These are phyloP conservation scores for Stenopsyche tienmushanensis DNA, from an alignment of 1,140 invertebrate species.

Conservation along the genomic window DNA sequence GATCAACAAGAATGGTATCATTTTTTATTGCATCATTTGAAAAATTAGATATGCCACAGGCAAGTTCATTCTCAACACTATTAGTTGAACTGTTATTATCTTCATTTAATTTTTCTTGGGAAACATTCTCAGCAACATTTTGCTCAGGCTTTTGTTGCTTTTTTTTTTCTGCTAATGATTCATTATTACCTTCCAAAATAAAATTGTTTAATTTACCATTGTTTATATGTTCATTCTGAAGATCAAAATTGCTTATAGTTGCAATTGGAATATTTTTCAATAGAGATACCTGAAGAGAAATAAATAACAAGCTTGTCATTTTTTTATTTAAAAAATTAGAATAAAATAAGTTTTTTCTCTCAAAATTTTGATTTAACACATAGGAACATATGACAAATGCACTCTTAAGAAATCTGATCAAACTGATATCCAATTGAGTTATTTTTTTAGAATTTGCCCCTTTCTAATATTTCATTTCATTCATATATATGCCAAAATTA, in stretches of 20 bases:
- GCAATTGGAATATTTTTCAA: conserved; percentile 49
- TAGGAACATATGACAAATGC: no score
- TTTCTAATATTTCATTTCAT: no score
- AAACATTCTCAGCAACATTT: not conserved
- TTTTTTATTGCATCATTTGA: not conserved
- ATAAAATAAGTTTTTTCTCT: no score
- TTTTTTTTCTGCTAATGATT: not conserved
- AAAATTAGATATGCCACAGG: conserved; percentile 31
- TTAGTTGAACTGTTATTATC: not conserved
- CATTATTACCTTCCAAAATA: not conserved
- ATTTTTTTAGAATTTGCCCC: no score
- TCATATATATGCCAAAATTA: no score
- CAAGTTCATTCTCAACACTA: conserved; percentile 17
- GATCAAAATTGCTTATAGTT: conserved; percentile 12
- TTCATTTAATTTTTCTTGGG: not conserved
- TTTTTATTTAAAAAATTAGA: conserved; percentile 9
- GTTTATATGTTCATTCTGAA: conserved; percentile 22
- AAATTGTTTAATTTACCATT: no score
- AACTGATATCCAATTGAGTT: no score
- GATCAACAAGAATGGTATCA: conserved; percentile 1
- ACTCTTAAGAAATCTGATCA: no score
- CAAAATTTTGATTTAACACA: no score
- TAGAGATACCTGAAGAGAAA: conserved; percentile 51
- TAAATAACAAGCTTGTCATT: not conserved
- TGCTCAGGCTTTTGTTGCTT: not conserved